These are phyloP conservation scores for Mergus octosetaceus DNA, from an alignment of 2,797 vertebrate genomes.

Conservation along the genomic window DNA sequence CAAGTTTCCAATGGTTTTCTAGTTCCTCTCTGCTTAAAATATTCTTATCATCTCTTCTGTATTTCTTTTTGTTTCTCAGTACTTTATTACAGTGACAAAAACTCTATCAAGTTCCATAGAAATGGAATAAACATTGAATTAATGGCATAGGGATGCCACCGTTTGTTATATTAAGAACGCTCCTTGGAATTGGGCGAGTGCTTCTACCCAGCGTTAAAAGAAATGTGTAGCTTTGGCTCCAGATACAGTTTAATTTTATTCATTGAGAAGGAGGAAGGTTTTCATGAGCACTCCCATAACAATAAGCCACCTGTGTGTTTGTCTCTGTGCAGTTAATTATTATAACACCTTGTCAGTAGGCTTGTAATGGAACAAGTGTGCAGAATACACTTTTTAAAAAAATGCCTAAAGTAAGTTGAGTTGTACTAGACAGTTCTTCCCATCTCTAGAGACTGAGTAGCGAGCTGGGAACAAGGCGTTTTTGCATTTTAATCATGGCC, in stretches of 20 bases:
- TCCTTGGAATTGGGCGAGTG: background rate
- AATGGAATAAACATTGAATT: slow-evolving; percentile 20
- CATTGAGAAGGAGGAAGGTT: background rate
- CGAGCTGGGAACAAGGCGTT: background rate
- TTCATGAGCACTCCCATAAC: background rate
- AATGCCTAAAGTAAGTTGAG: background rate
- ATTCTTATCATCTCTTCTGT: background rate
- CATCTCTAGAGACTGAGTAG: background rate
- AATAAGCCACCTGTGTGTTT: slow-evolving; percentile 6
- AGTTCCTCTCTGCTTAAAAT: background rate
- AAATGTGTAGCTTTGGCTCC: slow-evolving; percentile 2
- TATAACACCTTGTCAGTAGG: slow-evolving; percentile 24
- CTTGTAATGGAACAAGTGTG: background rate
- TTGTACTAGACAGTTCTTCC: background rate
- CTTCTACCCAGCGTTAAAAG: slow-evolving; percentile 6
- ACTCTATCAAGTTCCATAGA: background rate
- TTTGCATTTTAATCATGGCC: slow-evolving; percentile 29
- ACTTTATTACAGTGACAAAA: background rate
- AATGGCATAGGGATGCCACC: background rate
- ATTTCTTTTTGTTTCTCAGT: slow-evolving; percentile 4
- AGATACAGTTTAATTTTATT: slow-evolving; percentile 32
- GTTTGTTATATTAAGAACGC: slow-evolving; percentile 6
- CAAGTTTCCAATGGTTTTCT: background rate
- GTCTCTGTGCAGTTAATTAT: slow-evolving; percentile 16
- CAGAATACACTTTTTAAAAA: background rate